Evolutionary conservation across 2,888 invertebrate genomes (phyloP).

Genomic region (Lasioglossum figueresi): DNA sequence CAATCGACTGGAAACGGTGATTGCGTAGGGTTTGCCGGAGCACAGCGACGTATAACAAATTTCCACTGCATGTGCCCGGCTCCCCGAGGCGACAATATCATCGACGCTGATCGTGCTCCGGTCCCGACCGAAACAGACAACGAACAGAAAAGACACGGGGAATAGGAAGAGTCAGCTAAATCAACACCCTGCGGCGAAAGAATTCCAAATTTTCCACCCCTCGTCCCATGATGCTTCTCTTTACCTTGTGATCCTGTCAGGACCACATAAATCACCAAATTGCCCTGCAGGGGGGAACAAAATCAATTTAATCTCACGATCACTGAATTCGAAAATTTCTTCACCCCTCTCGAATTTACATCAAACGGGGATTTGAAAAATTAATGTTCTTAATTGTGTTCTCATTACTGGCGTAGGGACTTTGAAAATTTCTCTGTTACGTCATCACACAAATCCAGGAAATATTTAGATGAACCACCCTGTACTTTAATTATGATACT

Average conservation of each 20-base stretch:
- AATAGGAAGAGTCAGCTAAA: constrained; percentile 20
- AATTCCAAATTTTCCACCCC: constrained; percentile 25
- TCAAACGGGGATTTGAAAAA: too few species aligned
- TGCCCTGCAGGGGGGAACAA: not conserved
- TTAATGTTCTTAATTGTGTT: not conserved
- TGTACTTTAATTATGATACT: too few species aligned
- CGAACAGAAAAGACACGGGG: constrained; percentile 41
- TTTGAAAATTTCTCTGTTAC: too few species aligned
- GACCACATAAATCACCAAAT: constrained; percentile 3
- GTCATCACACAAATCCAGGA: too few species aligned
- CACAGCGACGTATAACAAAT: constrained; percentile 40
- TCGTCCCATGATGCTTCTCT: not conserved
- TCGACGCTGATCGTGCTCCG: constrained; percentile 26
- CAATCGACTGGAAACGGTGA: constrained; percentile 49
- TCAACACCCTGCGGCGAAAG: constrained; percentile 35
- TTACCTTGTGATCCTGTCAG: not conserved
- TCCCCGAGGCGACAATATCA: constrained; percentile 41
- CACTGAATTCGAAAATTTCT: not conserved
- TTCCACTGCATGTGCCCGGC: constrained; percentile 27
- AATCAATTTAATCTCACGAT: not conserved
- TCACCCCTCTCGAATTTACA: not conserved
- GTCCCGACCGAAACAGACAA: constrained; percentile 30
- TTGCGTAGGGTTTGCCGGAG: constrained; percentile 4
- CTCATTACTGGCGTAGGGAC: not conserved
- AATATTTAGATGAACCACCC: too few species aligned